These are phyloP conservation scores for Pogonognathellus flavescens DNA, from an alignment of 1,140 invertebrate genomes.

Conservation along the genomic window DNA sequence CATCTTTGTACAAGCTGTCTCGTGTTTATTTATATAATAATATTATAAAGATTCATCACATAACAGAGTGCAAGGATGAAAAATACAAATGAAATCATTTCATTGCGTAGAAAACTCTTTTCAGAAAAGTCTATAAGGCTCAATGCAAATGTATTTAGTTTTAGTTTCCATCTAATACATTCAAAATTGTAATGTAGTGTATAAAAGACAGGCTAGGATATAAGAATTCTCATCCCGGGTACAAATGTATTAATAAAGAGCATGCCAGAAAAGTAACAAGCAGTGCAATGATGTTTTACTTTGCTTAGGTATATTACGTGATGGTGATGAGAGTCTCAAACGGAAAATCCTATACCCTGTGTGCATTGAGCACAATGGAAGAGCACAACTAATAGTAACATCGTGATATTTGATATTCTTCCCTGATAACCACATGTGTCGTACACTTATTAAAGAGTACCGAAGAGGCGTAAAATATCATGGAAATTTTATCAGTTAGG, in stretches of 20 bases:
- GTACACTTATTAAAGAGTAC: slow-evolving; percentile 43
- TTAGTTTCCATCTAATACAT: too few relatives aligned
- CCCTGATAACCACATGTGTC: slow-evolving; percentile 44
- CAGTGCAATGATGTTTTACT: too few relatives aligned
- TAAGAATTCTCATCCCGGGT: too few relatives aligned
- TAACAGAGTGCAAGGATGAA: not conserved
- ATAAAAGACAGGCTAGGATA: too few relatives aligned
- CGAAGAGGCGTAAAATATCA: slow-evolving; percentile 48
- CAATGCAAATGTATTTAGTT: too few relatives aligned
- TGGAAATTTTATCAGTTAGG: slow-evolving; percentile 50
- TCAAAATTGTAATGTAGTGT: too few relatives aligned
- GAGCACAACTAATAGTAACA: not conserved
- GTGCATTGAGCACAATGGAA: too few relatives aligned
- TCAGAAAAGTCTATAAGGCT: not conserved
- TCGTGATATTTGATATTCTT: slow-evolving; percentile 34
- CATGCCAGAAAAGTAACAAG: too few relatives aligned
- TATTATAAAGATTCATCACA: slow-evolving; percentile 16
- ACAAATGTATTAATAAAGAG: too few relatives aligned
- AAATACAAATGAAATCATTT: slow-evolving; percentile 16
- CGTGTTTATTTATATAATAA: slow-evolving; percentile 21
- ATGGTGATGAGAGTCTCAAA: too few relatives aligned
- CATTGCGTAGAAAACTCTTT: slow-evolving; percentile 1
- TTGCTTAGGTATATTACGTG: too few relatives aligned
- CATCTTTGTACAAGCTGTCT: slow-evolving; percentile 18
- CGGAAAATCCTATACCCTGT: too few relatives aligned